Evolutionary conservation across 2,888 invertebrate genomes (phyloP).

Genomic region (Drosophila cognata): DNA sequence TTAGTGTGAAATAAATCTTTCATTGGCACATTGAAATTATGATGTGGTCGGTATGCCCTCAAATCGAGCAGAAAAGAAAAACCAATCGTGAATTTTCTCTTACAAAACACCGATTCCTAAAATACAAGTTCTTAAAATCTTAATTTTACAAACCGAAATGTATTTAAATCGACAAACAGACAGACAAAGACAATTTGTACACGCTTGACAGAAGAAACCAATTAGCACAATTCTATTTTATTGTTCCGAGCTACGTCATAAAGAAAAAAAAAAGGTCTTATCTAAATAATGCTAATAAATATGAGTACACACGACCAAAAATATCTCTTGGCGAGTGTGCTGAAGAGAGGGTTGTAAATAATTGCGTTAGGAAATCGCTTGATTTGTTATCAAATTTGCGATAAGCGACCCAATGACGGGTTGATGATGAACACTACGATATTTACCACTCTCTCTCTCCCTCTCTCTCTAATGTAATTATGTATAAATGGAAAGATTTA

Average conservation of each 20-base stretch:
- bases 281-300: constrained; percentile 8
- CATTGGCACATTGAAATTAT: constrained; percentile 41
- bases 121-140: neutral
- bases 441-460: neutral
- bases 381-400: constrained; percentile 64
- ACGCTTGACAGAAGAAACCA: constrained; percentile 1
- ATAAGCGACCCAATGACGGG: constrained; percentile 53
- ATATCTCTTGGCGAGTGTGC: constrained; percentile 7
- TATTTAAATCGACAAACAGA: neutral
- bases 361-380: constrained; percentile 41
- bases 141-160: neutral
- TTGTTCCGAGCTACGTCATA: constrained; percentile 4
- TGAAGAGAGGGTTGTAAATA: constrained; percentile 18
- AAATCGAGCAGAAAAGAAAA: neutral
- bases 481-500: neutral
- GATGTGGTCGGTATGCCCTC: constrained; percentile 17
- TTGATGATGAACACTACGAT: constrained; percentile 37
- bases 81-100: neutral
- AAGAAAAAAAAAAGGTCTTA: neutral
- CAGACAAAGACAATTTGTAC: neutral
- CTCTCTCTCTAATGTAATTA: neutral
- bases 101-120: neutral
- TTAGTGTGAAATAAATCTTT: constrained; percentile 74
- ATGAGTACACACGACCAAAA: neutral
- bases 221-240: neutral